Percentiles rank a stretch among this genome's conserved stretches.
phyloP scores from a whole-genome alignment of 2,797 vertebrate species.

The Sebastes elongatus region DNA sequence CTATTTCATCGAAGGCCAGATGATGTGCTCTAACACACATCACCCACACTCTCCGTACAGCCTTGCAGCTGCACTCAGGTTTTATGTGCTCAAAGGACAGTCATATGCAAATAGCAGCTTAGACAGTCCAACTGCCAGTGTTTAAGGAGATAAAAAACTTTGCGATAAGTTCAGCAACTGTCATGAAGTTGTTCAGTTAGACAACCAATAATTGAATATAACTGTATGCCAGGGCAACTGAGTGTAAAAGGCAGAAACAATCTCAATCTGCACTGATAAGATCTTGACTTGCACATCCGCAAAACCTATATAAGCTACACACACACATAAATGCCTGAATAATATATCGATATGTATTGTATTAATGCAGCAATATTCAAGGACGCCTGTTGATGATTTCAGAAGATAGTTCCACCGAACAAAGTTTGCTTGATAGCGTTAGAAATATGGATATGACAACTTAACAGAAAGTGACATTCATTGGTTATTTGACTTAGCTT shows the following conservation, averaged over 20 bases:
- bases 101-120: constrained; percentile 59
- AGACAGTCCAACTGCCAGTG: constrained; percentile 34
- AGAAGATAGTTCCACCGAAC: background rate
- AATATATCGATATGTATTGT: background rate
- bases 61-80: constrained; percentile 23
- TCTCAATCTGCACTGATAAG: background rate
- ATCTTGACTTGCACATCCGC: background rate
- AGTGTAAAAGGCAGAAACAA: constrained; percentile 1
- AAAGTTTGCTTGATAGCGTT: background rate
- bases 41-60: constrained; percentile 17
- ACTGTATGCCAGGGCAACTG: background rate
- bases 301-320: too few species aligned
- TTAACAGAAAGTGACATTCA: background rate
- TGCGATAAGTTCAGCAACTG: constrained; percentile 49
- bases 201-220: constrained; percentile 21
- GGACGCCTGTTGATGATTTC: background rate
- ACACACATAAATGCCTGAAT: background rate
- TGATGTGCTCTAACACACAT: background rate
- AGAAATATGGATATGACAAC: background rate
- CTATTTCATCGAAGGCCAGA: constrained; percentile 1
- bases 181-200: constrained; percentile 22
- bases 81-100: constrained; percentile 37
- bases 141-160: constrained; percentile 35
- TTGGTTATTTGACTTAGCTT: background rate
- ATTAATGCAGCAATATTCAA: background rate